Evolutionary conservation across 2,113 vertebrate species (phyloP), one percentile per base, ranked within the genome.

Genomic region (Ammodytes dubius): DNA sequence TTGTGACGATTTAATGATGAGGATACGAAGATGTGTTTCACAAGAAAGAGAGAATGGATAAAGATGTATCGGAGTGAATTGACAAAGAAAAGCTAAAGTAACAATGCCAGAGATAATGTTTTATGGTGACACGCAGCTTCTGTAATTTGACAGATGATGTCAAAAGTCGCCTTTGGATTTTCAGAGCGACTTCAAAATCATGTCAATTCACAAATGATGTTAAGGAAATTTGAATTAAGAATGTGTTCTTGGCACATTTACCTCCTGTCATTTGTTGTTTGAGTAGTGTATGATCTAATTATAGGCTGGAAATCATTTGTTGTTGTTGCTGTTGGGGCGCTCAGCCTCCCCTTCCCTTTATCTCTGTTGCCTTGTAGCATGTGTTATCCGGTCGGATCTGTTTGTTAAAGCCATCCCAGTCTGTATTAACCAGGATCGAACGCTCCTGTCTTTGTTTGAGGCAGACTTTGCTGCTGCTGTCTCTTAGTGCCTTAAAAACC

Each of bases 401-500:
- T 96, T 95, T 94, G 95, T 97, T 93, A 97, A 27, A 98, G 97
- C 97, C 97, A 97, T 98, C 96, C 95, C 95, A 94, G 95, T 96
- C 92, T 95, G 95, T 95, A 95, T 95, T 93, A 93, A 79, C 93
- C 95, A 73, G 96, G 95, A 95, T 94, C 90, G 93, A 95, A 94
- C 85, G 93, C 88, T 93, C 95, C 92, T 83, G 89, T 96, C 70
- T 63, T 90, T 88, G 79, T 91, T 88, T 94, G 90, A 90, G 96
- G 96, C 82, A 71, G 87, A 68, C 68, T 10, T 66, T n/a, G 19
- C 77, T 95, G 95, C 96, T 95, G 74, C 78, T 70, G 1, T 59
- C 75, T 87, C 79, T 96, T 96, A 97, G 98, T 99, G 98, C 98
- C 98, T 99, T 99, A 99, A 97, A 27, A 96, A 96, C 95, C 96